Evolutionary conservation across 2,888 invertebrate genomes (phyloP).

Genomic region (Antheraea yamamai): DNA sequence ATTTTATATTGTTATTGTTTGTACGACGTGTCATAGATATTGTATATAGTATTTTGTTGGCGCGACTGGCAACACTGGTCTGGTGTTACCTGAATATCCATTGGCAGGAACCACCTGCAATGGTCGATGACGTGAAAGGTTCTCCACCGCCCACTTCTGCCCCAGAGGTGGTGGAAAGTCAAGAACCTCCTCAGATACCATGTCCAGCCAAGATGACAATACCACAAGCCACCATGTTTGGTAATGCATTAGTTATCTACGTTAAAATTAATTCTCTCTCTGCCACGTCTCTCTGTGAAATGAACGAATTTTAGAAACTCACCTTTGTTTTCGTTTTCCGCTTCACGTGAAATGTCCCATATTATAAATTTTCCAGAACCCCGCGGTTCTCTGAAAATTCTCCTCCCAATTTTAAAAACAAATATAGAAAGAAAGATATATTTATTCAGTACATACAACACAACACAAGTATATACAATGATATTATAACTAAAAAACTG

Average conservation of each 20-base stretch:
- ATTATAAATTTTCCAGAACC: too few species aligned
- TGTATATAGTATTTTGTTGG: not conserved
- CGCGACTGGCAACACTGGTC: not conserved
- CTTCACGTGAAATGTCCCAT: too few species aligned
- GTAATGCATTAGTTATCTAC: conserved; percentile 39
- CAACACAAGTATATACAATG: too few species aligned
- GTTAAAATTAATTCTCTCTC: too few species aligned
- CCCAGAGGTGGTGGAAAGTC: conserved; percentile 27
- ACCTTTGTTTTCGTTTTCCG: too few species aligned
- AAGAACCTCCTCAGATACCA: conserved; percentile 47
- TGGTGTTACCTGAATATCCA: not conserved
- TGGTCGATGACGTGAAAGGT: not conserved
- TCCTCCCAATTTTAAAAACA: too few species aligned
- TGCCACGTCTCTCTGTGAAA: too few species aligned
- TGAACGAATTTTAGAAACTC: too few species aligned
- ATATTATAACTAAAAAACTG: too few species aligned
- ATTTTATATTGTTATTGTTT: not conserved
- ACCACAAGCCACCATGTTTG: conserved; percentile 57
- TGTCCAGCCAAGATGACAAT: conserved; percentile 65
- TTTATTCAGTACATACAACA: too few species aligned
- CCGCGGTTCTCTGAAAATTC: too few species aligned
- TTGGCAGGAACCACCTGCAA: conserved; percentile 3
- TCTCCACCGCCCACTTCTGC: conserved; percentile 23
- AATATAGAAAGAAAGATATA: too few species aligned
- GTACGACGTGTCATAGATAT: not conserved